Conservation (phyloP, 2,113 vertebrate species). For the Hemichromis elongatus region DNA sequence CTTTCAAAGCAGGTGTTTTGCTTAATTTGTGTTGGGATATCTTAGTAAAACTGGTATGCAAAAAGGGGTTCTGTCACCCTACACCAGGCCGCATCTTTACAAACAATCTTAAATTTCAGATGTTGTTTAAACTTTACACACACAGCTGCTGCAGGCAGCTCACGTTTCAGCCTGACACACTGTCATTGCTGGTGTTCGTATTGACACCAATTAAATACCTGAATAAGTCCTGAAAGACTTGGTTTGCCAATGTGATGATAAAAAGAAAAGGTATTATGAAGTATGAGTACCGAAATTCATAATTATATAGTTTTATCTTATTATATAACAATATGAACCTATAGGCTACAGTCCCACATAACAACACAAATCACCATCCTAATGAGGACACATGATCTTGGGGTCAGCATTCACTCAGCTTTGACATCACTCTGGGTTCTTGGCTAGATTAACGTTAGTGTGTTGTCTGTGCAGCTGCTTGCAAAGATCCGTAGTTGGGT, state of each 20-base stretch:
- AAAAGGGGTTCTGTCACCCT: neutral
- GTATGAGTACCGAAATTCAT: too few species aligned
- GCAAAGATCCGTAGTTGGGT: neutral
- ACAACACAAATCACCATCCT: neutral
- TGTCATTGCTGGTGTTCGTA: neutral
- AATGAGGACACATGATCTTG: neutral
- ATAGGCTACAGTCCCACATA: neutral
- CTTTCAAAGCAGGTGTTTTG: neutral
- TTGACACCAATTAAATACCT: neutral
- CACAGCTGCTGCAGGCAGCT: neutral
- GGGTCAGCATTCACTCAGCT: neutral
- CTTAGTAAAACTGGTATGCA: neutral
- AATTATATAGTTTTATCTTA: neutral
- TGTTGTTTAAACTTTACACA: neutral
- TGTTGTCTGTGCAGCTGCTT: accelerated
- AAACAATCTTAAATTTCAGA: neutral
- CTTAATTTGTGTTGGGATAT: neutral
- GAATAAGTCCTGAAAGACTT: neutral
- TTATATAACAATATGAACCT: neutral
- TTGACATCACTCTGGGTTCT: neutral
- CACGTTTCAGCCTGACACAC: neutral
- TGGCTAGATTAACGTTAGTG: neutral
- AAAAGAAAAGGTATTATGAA: neutral
- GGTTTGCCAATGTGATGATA: neutral
- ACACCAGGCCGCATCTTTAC: neutral